Evolutionary conservation across 2,888 invertebrate species (phyloP).

Genomic region (Lobophora halterata): DNA sequence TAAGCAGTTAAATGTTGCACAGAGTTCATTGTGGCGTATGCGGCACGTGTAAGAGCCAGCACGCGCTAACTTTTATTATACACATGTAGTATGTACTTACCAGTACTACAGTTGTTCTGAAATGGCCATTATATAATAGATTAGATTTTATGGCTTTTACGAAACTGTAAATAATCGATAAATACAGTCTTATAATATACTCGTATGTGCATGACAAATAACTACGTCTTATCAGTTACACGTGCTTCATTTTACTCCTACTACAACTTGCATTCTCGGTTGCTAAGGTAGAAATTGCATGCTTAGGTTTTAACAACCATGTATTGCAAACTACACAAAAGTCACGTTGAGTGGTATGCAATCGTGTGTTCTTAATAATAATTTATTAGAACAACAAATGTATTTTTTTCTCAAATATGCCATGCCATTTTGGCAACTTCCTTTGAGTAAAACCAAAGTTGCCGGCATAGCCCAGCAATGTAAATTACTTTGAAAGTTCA

Average conservation of each 20-base stretch:
- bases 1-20: slow-evolving; percentile 55
- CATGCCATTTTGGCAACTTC: no score
- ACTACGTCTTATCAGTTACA: slow-evolving; percentile 59
- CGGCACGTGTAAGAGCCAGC: slow-evolving; percentile 51
- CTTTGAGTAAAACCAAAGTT: no score
- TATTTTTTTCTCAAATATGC: no score
- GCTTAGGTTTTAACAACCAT: neutral
- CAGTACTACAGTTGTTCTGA: slow-evolving; percentile 21
- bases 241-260: slow-evolving; percentile 54
- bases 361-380: no score
- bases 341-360: no score
- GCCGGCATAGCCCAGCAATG: no score
- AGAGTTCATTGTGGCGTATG: slow-evolving; percentile 35
- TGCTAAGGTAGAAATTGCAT: slow-evolving; percentile 32
- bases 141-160: slow-evolving; percentile 49
- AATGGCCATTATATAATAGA: slow-evolving; percentile 50
- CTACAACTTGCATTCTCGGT: slow-evolving; percentile 34
- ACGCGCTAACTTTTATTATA: slow-evolving; percentile 37
- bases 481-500: no score
- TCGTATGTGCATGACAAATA: slow-evolving; percentile 42
- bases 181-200: slow-evolving; percentile 42
- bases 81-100: slow-evolving; percentile 13
- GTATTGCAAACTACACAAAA: no score
- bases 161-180: slow-evolving; percentile 57
- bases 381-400: no score